A percentile compares a stretch with the other conserved stretches of the same genome.
phyloP scores from a whole-genome alignment of 2,888 invertebrate genomes.

The Alcis repandata region DNA sequence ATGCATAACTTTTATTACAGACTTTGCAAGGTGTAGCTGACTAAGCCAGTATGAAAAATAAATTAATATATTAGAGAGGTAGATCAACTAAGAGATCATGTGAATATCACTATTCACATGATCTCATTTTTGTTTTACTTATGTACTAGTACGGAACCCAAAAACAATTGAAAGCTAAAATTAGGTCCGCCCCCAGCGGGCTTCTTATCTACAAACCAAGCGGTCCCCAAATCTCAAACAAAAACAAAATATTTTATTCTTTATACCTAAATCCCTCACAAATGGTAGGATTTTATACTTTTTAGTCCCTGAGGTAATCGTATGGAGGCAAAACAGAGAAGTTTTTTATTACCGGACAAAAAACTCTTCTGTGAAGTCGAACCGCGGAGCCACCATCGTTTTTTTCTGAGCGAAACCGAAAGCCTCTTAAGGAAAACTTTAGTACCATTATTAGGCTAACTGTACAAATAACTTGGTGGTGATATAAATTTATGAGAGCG shows the following conservation, averaged over 20 bases:
- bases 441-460: background rate
- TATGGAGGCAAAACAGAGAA: conserved; percentile 10
- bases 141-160: background rate
- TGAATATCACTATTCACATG: background rate
- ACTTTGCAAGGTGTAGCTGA: too few relatives aligned
- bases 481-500: conserved; percentile 21
- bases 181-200: conserved; percentile 16
- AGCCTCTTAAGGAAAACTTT: background rate
- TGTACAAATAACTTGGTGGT: background rate
- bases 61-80: too few relatives aligned
- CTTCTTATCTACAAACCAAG: conserved; percentile 19
- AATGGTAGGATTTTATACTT: conserved; percentile 20
- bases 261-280: conserved; percentile 24
- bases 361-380: background rate
- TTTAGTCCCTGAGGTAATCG: conserved; percentile 21
- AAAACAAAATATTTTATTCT: conserved; percentile 26
- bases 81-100: too few relatives aligned
- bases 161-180: conserved; percentile 22
- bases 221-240: conserved; percentile 20
- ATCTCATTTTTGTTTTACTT: background rate
- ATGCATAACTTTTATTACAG: too few relatives aligned
- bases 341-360: conserved; percentile 2
- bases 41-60: too few relatives aligned
- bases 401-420: background rate
- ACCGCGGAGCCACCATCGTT: background rate